Percentiles rank a stretch among this genome's conserved stretches.
phyloP scores from a whole-genome alignment of 1,140 invertebrate species.

The Bombus picipes region DNA sequence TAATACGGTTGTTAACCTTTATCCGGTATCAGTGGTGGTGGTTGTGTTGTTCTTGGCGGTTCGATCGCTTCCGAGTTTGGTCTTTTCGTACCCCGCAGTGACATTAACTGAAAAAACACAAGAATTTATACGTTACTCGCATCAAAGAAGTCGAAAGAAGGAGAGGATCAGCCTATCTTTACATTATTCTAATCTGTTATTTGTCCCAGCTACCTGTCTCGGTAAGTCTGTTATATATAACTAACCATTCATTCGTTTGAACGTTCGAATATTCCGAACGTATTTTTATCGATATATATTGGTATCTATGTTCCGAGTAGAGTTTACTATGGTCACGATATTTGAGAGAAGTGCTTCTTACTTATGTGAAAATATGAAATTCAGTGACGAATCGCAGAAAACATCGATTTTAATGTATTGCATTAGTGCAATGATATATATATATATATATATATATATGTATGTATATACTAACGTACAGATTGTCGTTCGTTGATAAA shows the following conservation, averaged over 20 bases:
- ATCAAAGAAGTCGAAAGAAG: neutral
- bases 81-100: conserved; percentile 83
- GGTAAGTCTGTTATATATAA: neutral
- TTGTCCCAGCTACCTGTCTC: neutral
- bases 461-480: neutral
- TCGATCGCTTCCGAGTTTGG: conserved; percentile 71
- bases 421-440: neutral
- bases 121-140: neutral
- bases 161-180: neutral
- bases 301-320: neutral
- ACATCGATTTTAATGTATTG: neutral
- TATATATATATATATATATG: neutral
- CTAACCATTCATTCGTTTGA: neutral
- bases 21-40: conserved; percentile 84
- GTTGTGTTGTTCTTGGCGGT: conserved; percentile 75
- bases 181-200: neutral
- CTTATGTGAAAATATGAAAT: neutral
- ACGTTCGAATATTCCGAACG: neutral
- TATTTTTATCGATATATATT: neutral
- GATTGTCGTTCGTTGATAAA: neutral
- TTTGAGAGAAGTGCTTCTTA: neutral
- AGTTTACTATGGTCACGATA: neutral
- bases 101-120: conserved; percentile 83
- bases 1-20: conserved; percentile 77
- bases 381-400: neutral